These are phyloP conservation scores for Phylloscopus collybita DNA, from an alignment of 2,797 vertebrate genomes.

Conservation along the genomic window DNA sequence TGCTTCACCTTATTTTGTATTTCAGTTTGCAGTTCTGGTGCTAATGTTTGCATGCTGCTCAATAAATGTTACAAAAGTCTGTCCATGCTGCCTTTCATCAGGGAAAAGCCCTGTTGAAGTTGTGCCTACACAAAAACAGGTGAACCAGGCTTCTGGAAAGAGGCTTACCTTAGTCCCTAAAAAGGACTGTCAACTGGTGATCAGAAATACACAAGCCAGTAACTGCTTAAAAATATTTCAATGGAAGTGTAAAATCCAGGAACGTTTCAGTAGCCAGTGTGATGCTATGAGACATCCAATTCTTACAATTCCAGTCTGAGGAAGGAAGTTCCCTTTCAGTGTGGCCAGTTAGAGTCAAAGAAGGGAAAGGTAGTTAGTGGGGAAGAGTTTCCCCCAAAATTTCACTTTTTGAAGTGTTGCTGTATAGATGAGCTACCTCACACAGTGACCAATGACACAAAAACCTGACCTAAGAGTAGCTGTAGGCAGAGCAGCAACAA, in stretches of 20 bases:
- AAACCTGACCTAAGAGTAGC: not conserved
- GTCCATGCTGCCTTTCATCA: not conserved
- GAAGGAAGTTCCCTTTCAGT: not conserved
- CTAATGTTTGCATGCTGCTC: not conserved
- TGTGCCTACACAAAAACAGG: not conserved
- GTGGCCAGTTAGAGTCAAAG: not conserved
- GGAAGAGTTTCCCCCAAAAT: not conserved
- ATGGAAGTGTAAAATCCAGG: not conserved
- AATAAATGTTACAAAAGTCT: not conserved
- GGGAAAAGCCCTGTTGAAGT: not conserved
- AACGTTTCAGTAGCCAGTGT: not conserved
- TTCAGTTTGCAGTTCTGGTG: not conserved
- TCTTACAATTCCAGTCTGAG: not conserved
- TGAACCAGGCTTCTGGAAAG: not conserved
- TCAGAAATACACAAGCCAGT: not conserved
- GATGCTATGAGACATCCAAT: rapidly evolving
- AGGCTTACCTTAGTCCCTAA: not conserved
- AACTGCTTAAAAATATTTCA: not conserved
- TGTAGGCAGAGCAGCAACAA: not conserved
- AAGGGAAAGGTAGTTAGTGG: not conserved
- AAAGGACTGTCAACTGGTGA: not conserved
- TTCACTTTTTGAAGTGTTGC: not conserved
- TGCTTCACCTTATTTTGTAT: not conserved
- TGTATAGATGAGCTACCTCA: not conserved
- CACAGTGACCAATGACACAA: not conserved